Evolutionary conservation across 1,140 invertebrate species (phyloP), one percentile per base, ranked within the genome.

Genomic region (Listronotus oregonensis): DNA sequence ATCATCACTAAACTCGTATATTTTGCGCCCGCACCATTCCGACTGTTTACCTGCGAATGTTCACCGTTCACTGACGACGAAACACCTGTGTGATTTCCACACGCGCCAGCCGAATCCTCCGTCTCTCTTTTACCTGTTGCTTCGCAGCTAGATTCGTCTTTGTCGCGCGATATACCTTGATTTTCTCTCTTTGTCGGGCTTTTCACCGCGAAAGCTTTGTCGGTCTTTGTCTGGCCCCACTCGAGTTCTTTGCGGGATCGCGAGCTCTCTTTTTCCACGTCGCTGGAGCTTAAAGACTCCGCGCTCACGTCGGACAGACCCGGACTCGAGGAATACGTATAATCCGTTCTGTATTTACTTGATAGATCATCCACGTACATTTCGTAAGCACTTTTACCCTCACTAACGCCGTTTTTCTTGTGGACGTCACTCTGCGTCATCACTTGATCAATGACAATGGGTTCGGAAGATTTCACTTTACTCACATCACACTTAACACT

Each of bases 1-100:
- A 94, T 93, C 90, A 92, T 92, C 78, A 93, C 89, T 82, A 92
- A 84, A 82, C 91, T 93, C 71, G 88, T 90, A 76, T 91, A 93
- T 73, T 89, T 89, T 80, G 89, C 89, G 43, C 54, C 21, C 70
- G 84, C 69, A 84, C 50, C 58, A 61, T 60, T 32, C 7, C 51
- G 42, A 77, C 77, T 79, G 79, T 81, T 80, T 78, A 79, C 80
- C 80, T 77, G 80, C 77, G 79, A 75, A 71, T n/a, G 46, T 42
- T 66, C 64, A 37, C 52, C 55, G 42, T 51, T 66, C 15, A 66
- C 64, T 66, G 57, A 37, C 44, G n/a, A 12, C 42, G 49, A 11
- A 47, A 78, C 80, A 67, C 75, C 74, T 78, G 73, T 62, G 32
- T 27, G 39, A 47, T 47, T 37, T 12, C 14, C 46, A 46, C 58